These are phyloP conservation scores for Todus mexicanus DNA, from an alignment of 2,797 vertebrate genomes.

Conservation along the genomic window DNA sequence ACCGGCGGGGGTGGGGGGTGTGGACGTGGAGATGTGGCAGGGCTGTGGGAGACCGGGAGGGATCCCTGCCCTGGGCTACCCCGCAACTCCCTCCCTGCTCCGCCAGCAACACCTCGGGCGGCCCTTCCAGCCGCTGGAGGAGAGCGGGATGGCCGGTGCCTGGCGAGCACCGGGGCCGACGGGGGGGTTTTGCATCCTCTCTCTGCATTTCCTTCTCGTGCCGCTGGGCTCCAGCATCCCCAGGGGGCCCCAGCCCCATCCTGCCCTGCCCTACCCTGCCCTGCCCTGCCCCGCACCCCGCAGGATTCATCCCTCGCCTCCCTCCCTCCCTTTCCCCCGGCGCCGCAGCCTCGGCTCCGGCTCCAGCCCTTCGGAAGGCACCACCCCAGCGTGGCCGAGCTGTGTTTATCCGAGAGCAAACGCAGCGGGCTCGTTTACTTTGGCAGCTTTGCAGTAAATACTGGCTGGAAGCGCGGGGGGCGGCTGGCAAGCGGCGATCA, in stretches of 20 bases:
- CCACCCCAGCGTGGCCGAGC: conserved; percentile 14
- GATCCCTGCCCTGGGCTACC: not conserved
- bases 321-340: not conserved
- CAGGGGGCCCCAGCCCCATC: not conserved
- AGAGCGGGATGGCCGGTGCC: too few species aligned
- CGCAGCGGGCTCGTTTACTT: conserved; percentile 63
- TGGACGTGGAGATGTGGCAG: not conserved
- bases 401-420: conserved; percentile 56
- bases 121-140: not conserved
- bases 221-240: not conserved
- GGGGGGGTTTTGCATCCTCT: not conserved
- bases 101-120: not conserved
- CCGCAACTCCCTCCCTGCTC: not conserved
- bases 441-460: conserved; percentile 71
- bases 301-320: not conserved
- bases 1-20: not conserved
- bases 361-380: conserved; percentile 23
- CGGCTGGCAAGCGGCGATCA: conserved; percentile 69
- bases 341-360: not conserved
- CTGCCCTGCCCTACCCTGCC: not conserved
- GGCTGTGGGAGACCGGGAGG: not conserved
- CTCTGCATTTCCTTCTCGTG: not conserved
- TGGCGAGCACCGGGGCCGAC: not conserved
- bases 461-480: conserved; percentile 59
- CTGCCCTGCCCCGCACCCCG: not conserved